Evolutionary conservation across 2,113 vertebrate genomes (phyloP).

Genomic region (Scortum barcoo): DNA sequence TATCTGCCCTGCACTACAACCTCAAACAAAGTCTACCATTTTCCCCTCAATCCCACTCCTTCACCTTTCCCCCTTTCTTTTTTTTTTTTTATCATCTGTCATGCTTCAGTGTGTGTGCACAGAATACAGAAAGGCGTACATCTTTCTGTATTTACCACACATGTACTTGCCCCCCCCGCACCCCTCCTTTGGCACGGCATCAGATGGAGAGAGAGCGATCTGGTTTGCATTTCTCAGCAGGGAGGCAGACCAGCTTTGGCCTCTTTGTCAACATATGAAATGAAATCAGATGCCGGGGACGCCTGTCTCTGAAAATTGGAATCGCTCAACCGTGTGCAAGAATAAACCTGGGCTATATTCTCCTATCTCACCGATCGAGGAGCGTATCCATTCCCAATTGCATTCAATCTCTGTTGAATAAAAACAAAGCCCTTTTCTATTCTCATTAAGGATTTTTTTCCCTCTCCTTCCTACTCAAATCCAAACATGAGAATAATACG

Average conservation of each 20-base stretch:
- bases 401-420: conserved; percentile 60
- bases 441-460: conserved; percentile 59
- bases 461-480: conserved; percentile 40
- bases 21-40: conserved; percentile 6
- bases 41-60: conserved; percentile 17
- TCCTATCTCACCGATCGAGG: conserved; percentile 53
- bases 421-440: conserved; percentile 66
- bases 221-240: conserved; percentile 67
- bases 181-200: conserved; percentile 50
- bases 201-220: conserved; percentile 30
- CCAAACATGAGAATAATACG: conserved; percentile 67
- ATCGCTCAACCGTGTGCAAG: conserved; percentile 46
- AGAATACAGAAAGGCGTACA: conserved; percentile 23
- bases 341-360: conserved; percentile 63
- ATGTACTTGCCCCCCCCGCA: conserved; percentile 32
- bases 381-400: conserved; percentile 61
- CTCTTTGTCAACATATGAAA: conserved; percentile 73
- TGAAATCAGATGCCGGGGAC: conserved; percentile 62
- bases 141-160: conserved; percentile 56
- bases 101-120: conserved; percentile 37
- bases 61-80: conserved; percentile 21
- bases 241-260: conserved; percentile 45
- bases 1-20: background rate
- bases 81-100: conserved; percentile 24
- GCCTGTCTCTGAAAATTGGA: conserved; percentile 68